A percentile compares a stretch with the other conserved stretches of the same genome.
phyloP scores from a whole-genome alignment of 1,140 invertebrate species.

The Archivesica marissinica region DNA sequence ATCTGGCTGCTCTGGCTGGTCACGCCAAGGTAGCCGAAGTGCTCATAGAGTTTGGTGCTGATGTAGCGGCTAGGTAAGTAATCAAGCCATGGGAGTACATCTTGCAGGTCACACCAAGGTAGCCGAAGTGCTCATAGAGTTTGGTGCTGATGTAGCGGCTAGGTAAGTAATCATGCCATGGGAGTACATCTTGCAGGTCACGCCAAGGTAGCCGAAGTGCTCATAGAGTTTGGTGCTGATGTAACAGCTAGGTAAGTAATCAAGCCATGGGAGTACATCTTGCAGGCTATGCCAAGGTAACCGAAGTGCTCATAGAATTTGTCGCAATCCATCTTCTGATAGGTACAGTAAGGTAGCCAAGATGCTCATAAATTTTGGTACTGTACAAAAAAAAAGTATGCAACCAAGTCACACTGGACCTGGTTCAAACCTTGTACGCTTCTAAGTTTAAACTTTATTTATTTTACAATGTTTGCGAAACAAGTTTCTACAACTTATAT shows the following conservation, averaged over 20 bases:
- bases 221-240: slow-evolving; percentile 84
- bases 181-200: slow-evolving; percentile 83
- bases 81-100: too few species aligned
- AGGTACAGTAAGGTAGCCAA: too few species aligned
- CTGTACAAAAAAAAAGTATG: too few species aligned
- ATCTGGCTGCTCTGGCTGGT: slow-evolving; percentile 83
- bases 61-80: slow-evolving; percentile 84
- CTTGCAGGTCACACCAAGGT: slow-evolving; percentile 83
- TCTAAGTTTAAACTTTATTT: too few species aligned
- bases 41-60: slow-evolving; percentile 83
- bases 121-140: slow-evolving; percentile 80
- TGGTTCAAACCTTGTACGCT: too few species aligned
- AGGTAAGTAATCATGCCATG: slow-evolving; percentile 79
- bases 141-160: slow-evolving; percentile 84
- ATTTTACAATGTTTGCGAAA: too few species aligned
- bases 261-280: too few species aligned
- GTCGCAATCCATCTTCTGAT: slow-evolving; percentile 83
- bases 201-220: slow-evolving; percentile 78
- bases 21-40: slow-evolving; percentile 81
- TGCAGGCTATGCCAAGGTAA: slow-evolving; percentile 82
- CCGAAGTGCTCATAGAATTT: slow-evolving; percentile 80
- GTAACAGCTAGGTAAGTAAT: slow-evolving; percentile 83
- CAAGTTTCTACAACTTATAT: too few species aligned
- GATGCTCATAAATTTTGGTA: too few species aligned
- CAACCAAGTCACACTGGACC: too few species aligned